Percentiles rank a stretch among this genome's conserved stretches.
phyloP scores from a whole-genome alignment of 2,888 invertebrate species.

The Leucoma salicis region DNA sequence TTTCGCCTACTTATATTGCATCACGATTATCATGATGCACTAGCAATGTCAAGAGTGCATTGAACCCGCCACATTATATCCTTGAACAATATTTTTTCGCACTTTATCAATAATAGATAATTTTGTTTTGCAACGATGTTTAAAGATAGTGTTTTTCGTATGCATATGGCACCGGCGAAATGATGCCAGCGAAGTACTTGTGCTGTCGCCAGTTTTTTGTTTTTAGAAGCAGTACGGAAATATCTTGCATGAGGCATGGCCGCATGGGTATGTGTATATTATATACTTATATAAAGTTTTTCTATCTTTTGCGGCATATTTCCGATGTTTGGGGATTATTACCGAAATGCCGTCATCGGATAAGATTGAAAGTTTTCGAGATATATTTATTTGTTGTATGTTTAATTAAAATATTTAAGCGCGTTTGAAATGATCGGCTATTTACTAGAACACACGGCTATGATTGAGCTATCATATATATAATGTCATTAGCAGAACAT shows the following conservation, averaged over 20 bases:
- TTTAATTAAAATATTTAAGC: background rate
- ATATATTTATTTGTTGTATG: background rate
- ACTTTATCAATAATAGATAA: constrained; percentile 57
- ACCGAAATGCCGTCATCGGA: background rate
- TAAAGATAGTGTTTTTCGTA: constrained; percentile 30
- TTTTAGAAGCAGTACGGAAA: constrained; percentile 10
- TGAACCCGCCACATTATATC: constrained; percentile 61
- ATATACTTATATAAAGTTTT: background rate
- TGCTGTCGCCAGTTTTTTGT: constrained; percentile 23
- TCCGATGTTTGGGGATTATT: constrained; percentile 3
- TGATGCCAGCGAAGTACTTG: constrained; percentile 22
- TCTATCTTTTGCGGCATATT: constrained; percentile 13
- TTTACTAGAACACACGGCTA: no score
- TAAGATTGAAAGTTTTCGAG: background rate
- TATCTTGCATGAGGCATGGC: no score
- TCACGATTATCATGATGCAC: constrained; percentile 54
- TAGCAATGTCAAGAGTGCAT: constrained; percentile 70
- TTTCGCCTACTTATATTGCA: constrained; percentile 45
- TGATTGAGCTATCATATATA: no score
- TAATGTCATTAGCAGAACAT: no score
- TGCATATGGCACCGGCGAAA: constrained; percentile 12
- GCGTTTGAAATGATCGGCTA: background rate
- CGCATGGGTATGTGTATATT: background rate
- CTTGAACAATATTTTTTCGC: constrained; percentile 64
- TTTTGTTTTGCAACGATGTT: constrained; percentile 39